Evolutionary conservation across 1,140 invertebrate species (phyloP).

Genomic region (Pinna nobilis): DNA sequence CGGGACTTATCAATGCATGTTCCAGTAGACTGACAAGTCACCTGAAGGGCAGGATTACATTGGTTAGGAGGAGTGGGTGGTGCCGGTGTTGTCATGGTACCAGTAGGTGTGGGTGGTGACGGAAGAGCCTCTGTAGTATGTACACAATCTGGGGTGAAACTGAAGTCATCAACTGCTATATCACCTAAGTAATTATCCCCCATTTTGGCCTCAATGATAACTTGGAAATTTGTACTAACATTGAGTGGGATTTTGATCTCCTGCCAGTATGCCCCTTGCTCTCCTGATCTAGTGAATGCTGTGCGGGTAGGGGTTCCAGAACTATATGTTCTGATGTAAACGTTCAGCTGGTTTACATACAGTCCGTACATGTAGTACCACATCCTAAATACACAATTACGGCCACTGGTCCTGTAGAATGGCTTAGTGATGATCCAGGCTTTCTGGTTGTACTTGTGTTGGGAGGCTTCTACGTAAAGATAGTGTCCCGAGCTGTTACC

Average conservation of each 20-base stretch:
- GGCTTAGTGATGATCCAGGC: conserved; percentile 53
- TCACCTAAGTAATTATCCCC: conserved; percentile 57
- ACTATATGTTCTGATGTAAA: conserved; percentile 60
- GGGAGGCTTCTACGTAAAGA: conserved; percentile 63
- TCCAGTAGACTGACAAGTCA: conserved; percentile 47
- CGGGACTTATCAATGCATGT: conserved; percentile 53
- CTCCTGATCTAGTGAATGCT: conserved; percentile 41
- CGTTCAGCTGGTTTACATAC: conserved; percentile 57
- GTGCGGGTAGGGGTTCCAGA: conserved; percentile 54
- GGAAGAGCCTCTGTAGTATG: conserved; percentile 36
- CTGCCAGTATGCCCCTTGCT: conserved; percentile 65
- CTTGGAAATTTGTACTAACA: conserved; percentile 53
- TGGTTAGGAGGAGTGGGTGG: conserved; percentile 11
- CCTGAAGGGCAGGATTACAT: conserved; percentile 44
- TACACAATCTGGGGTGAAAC: conserved; percentile 62
- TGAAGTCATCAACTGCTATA: conserved; percentile 74
- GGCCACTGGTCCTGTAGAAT: conserved; percentile 47
- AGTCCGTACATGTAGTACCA: conserved; percentile 72
- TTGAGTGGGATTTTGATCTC: conserved; percentile 35
- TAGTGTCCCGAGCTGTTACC: conserved; percentile 67
- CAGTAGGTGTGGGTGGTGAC: conserved; percentile 38
- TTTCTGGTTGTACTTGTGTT: conserved; percentile 75
- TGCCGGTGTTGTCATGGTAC: conserved; percentile 31
- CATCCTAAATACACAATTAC: conserved; percentile 52
- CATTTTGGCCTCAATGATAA: conserved; percentile 64